Conservation (phyloP, 2,113 vertebrate genomes). For the Laterallus jamaicensis region DNA sequence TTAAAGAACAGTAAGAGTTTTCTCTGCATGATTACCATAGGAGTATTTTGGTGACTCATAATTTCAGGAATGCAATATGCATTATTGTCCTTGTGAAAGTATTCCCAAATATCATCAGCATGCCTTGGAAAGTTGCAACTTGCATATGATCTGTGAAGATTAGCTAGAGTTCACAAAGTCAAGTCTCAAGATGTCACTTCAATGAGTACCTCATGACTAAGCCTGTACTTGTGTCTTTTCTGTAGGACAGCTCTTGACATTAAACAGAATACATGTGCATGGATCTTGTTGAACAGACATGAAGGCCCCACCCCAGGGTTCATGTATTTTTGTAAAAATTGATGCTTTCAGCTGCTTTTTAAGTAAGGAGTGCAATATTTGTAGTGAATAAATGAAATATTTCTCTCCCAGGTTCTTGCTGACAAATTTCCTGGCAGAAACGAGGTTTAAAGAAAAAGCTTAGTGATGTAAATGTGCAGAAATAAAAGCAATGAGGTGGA, state of each 20-base stretch:
- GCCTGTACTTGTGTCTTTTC: background rate
- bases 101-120: background rate
- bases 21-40: background rate
- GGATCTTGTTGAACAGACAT: background rate
- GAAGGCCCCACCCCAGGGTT: background rate
- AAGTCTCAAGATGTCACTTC: background rate
- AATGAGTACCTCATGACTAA: background rate
- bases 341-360: background rate
- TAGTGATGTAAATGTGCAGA: background rate
- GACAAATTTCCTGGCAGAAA: background rate
- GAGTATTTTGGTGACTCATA: background rate
- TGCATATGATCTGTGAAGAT: background rate
- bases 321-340: background rate
- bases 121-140: background rate
- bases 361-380: background rate
- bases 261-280: fast-evolving
- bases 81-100: background rate
- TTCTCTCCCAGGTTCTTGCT: background rate
- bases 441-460: background rate
- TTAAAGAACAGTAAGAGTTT: background rate
- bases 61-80: background rate
- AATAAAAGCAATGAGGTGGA: background rate
- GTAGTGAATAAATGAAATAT: background rate
- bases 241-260: background rate
- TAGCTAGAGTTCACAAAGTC: background rate